These are phyloP conservation scores for Anoplius nigerrimus DNA, from an alignment of 2,888 invertebrate genomes.

Conservation along the genomic window DNA sequence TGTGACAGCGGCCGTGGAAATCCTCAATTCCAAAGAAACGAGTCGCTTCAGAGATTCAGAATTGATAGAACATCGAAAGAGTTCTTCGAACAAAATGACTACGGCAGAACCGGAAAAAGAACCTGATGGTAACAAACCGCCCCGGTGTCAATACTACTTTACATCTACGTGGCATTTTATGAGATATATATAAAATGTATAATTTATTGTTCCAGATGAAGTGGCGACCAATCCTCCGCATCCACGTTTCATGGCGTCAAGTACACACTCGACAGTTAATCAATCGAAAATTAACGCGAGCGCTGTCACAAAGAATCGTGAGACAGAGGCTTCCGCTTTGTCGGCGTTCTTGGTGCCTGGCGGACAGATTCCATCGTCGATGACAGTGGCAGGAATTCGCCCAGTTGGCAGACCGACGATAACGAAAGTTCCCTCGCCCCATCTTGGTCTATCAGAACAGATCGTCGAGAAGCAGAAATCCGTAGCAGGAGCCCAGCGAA, in stretches of 20 bases:
- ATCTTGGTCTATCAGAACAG: slow-evolving; percentile 49
- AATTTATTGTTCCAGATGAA: slow-evolving; percentile 25
- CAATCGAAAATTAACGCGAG: slow-evolving; percentile 30
- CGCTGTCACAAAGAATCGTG: slow-evolving; percentile 62
- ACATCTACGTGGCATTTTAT: background rate
- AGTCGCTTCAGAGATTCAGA: slow-evolving; percentile 23
- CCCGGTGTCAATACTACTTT: background rate
- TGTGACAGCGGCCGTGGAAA: slow-evolving; percentile 20
- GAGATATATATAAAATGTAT: background rate
- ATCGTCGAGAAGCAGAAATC: slow-evolving; percentile 41
- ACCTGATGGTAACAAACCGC: slow-evolving; percentile 22
- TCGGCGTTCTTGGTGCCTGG: slow-evolving; percentile 81
- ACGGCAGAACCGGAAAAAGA: slow-evolving; percentile 21
- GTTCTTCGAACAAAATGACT: slow-evolving; percentile 2
- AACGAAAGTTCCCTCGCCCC: slow-evolving; percentile 78
- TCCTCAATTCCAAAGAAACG: slow-evolving; percentile 49
- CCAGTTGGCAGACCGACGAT: slow-evolving; percentile 78
- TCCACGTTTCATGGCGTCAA: slow-evolving; percentile 1
- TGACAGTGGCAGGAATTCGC: slow-evolving; percentile 67
- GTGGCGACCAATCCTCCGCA: slow-evolving; percentile 17
- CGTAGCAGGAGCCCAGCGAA: slow-evolving; percentile 36
- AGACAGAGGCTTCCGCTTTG: slow-evolving; percentile 76
- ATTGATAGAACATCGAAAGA: slow-evolving; percentile 17
- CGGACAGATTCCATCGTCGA: slow-evolving; percentile 75
- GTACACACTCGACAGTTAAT: slow-evolving; percentile 23